A percentile compares a stretch with the other conserved stretches of the same genome.
phyloP scores from a whole-genome alignment of 2,797 vertebrate genomes.

The Mastacembelus armatus region DNA sequence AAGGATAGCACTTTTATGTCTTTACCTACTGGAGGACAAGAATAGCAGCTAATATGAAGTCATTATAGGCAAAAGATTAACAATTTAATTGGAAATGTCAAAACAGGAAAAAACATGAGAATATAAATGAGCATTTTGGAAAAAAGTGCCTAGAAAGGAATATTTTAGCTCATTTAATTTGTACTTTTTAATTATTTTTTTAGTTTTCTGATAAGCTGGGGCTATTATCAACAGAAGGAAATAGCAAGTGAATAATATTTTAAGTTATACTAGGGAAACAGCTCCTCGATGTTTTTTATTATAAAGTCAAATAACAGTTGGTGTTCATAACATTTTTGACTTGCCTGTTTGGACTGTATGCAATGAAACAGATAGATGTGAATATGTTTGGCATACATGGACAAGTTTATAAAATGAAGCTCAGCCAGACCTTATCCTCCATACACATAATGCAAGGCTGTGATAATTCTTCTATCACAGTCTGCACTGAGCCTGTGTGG shows the following conservation, averaged over 20 bases:
- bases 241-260: background rate
- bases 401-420: too few species aligned
- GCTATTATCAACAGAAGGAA: background rate
- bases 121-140: conserved; percentile 14
- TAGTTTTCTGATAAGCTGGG: conserved; percentile 14
- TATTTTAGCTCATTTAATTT: conserved; percentile 1
- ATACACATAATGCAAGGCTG: too few species aligned
- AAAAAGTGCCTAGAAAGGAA: background rate
- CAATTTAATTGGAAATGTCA: conserved; percentile 63
- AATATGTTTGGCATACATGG: too few species aligned
- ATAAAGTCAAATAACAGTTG: too few species aligned
- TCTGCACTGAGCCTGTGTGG: background rate
- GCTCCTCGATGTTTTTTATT: background rate
- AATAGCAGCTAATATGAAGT: conserved; percentile 42
- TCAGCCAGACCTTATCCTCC: too few species aligned
- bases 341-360: background rate
- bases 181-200: conserved; percentile 15
- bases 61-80: conserved; percentile 8
- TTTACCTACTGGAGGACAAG: conserved; percentile 30
- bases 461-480: too few species aligned
- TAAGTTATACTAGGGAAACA: conserved; percentile 4
- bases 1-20: conserved; percentile 58
- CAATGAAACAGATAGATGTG: background rate
- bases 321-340: background rate
- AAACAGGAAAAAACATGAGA: conserved; percentile 12